Evolutionary conservation across 30 jellyfish, hydroid and myxozoan species (phyloP), one percentile per base, ranked within the genome.

Genomic region (Aurelia sp.): DNA sequence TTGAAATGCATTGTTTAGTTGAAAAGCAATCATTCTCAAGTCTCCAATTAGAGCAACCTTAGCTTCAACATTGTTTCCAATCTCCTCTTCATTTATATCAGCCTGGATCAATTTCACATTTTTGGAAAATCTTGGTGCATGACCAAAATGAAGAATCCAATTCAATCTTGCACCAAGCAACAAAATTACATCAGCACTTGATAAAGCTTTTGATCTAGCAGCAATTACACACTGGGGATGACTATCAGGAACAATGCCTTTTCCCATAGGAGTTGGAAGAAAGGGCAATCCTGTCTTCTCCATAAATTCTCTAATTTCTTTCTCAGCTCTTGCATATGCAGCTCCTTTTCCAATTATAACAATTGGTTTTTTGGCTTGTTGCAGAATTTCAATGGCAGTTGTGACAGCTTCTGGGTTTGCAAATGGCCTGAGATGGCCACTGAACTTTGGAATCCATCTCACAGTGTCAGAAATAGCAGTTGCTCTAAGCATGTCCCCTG

Each of bases 241-340:
- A 41, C 59, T 63, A 53, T 91, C 97, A 15, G 97, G 79, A 1
- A 91, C 81, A 55, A 91, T 96, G 10, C 97, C 97, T 67, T 91
- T 91, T 48, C 97, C 97, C 97, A 91, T 91, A 22, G 97, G 97
- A 12, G 97, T 91, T 60, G 97, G 97, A 15, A 91, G 92, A 71
- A 84, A 91, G 4, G 96, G 96, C 53, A 91, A n/a, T 20, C 96
- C 92, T 8, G 96, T 84, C 38, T 60, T 74, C 17, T 91, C 92
- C 13, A 91, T 60, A 55, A 91, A 91, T 38, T 75, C 74, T 15
- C 88, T 41, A 38, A 84, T 73, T n/a, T 74, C 96, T 22, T 76
- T 53, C 71, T 91, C 97, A 11, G 96, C 96, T 27, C 92, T 47
- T 16, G 90, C 86, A 76, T 91, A 77, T 0, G 97, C 97, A 15